Evolutionary conservation across 2,888 invertebrate species (phyloP).

Genomic region (Dolomedes plantarius): DNA sequence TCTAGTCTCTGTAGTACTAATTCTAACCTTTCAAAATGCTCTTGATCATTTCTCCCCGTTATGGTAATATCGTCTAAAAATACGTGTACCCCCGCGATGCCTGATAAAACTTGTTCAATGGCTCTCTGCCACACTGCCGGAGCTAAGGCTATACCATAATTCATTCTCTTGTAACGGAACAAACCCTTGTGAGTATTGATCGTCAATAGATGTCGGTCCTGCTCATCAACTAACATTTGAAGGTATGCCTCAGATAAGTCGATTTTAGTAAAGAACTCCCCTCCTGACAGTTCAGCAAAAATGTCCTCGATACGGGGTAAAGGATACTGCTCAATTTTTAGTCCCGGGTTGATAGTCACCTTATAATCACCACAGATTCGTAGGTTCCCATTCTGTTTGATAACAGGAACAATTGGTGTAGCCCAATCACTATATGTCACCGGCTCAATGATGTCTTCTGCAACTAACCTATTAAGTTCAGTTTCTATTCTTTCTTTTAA

Average conservation of each 20-base stretch:
- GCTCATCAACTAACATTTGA: constrained; percentile 75
- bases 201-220: constrained; percentile 75
- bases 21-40: constrained; percentile 34
- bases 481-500: constrained; percentile 45
- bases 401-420: constrained; percentile 43
- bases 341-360: constrained; percentile 73
- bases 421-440: constrained; percentile 49
- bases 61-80: constrained; percentile 25
- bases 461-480: constrained; percentile 39
- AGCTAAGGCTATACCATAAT: constrained; percentile 75
- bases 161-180: constrained; percentile 75
- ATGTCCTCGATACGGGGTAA: constrained; percentile 75
- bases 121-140: constrained; percentile 74
- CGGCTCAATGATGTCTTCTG: constrained; percentile 43
- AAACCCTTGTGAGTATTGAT: constrained; percentile 76
- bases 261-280: constrained; percentile 73
- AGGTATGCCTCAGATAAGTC: constrained; percentile 76
- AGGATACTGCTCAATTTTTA: constrained; percentile 75
- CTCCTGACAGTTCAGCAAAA: constrained; percentile 74
- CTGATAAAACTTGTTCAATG: constrained; percentile 39
- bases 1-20: background rate
- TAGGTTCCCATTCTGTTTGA: constrained; percentile 40
- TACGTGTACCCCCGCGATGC: constrained; percentile 18
- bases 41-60: constrained; percentile 14
- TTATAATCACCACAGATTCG: constrained; percentile 76